phyloP scores from a whole-genome alignment of 2,113 vertebrate genomes.

The Caranx ignobilis region DNA sequence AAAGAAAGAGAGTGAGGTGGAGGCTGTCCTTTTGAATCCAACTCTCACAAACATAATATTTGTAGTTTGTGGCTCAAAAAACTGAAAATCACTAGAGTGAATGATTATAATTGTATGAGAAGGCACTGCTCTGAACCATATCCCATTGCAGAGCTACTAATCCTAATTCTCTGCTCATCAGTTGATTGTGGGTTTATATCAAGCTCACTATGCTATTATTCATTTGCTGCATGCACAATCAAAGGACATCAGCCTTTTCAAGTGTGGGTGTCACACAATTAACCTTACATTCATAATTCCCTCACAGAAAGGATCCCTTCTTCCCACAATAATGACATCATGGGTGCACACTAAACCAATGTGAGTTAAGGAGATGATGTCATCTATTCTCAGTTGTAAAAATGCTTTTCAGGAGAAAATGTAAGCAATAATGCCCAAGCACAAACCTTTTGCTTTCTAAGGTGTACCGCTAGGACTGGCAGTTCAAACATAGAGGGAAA shows the following conservation, averaged over 20 bases:
- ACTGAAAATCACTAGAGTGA: slow-evolving; percentile 10
- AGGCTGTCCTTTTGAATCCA: background rate
- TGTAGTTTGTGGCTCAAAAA: slow-evolving; percentile 1
- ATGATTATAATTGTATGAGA: slow-evolving; percentile 1
- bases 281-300: slow-evolving; percentile 40
- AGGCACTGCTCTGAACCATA: slow-evolving; percentile 4
- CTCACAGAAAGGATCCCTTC: slow-evolving; percentile 8
- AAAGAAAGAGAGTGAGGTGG: background rate
- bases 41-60: background rate
- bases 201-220: slow-evolving; percentile 7
- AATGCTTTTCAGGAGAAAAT: background rate
- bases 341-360: slow-evolving; percentile 7
- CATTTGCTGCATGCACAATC: slow-evolving; percentile 12
- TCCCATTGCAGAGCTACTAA: slow-evolving; percentile 21
- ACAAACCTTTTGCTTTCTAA: background rate
- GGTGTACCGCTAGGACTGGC: background rate
- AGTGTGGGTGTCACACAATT: slow-evolving; percentile 33
- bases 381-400: slow-evolving; percentile 24
- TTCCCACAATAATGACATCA: slow-evolving; percentile 41
- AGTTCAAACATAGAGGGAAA: background rate
- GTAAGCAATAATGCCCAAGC: background rate
- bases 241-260: slow-evolving; percentile 12
- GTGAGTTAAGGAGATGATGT: slow-evolving; percentile 41
- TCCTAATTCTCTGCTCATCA: slow-evolving; percentile 41
- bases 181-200: slow-evolving; percentile 14